These are phyloP conservation scores for Hassar affinis DNA, from an alignment of 2,113 vertebrate genomes.

Conservation along the genomic window DNA sequence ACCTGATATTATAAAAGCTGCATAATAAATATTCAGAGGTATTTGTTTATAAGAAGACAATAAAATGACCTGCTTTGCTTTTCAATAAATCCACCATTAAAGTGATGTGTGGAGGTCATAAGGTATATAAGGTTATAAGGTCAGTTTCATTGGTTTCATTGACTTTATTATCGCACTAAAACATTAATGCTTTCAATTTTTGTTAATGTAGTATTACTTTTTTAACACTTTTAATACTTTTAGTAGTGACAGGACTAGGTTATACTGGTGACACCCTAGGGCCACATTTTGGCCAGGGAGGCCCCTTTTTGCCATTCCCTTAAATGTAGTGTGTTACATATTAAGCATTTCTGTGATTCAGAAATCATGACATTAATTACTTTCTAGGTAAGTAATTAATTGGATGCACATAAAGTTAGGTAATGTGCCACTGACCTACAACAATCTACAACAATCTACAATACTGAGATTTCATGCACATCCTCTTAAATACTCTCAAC, in stretches of 20 bases:
- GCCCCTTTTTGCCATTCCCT: neutral
- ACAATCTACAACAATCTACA: too few species aligned
- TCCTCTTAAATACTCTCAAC: too few species aligned
- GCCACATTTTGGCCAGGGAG: neutral
- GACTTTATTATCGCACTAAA: neutral
- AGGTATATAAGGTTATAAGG: neutral
- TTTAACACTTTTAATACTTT: too few species aligned
- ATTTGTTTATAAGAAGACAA: neutral
- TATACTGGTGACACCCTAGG: neutral
- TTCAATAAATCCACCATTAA: neutral
- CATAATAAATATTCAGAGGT: constrained; percentile 37
- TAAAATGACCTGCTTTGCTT: neutral
- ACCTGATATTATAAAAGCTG: constrained; percentile 17
- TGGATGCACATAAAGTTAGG: neutral
- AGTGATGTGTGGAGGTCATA: neutral
- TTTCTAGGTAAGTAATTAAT: neutral
- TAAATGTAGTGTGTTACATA: neutral
- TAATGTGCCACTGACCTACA: neutral
- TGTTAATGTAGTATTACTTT: neutral
- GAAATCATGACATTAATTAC: neutral
- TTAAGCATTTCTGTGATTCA: neutral
- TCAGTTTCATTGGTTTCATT: neutral
- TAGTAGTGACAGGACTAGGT: neutral
- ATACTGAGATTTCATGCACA: neutral
- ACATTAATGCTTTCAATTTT: neutral